Conservation (phyloP, 2,797 vertebrate genomes). For the Streptopelia turtur region DNA sequence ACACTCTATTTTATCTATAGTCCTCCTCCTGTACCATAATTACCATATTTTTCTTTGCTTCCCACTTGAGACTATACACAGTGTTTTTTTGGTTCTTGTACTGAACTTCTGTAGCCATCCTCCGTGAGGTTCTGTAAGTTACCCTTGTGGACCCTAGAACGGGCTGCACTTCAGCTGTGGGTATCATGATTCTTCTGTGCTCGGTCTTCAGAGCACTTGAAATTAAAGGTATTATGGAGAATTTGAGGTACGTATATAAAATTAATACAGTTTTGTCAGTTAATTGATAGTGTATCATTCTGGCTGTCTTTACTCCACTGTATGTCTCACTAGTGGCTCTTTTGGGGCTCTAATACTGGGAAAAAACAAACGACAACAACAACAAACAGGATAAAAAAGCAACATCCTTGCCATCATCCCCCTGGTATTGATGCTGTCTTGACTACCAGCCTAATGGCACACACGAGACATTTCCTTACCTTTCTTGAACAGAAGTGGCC, state of each 20-base stretch:
- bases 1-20: neutral
- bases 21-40: neutral
- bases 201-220: neutral
- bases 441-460: conserved; percentile 6
- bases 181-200: neutral
- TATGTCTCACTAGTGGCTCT: neutral
- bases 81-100: neutral
- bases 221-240: neutral
- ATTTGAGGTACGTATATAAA: neutral
- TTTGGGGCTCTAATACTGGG: neutral
- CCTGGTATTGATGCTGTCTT: neutral
- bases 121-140: neutral
- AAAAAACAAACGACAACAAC: no score
- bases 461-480: neutral
- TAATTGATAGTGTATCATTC: neutral
- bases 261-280: neutral
- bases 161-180: neutral
- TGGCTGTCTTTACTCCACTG: neutral
- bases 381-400: neutral
- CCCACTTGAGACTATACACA: neutral
- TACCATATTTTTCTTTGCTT: neutral
- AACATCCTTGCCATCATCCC: neutral
- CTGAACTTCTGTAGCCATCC: neutral
- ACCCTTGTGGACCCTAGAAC: neutral
- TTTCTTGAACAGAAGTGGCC: conserved; percentile 1